Evolutionary conservation across 2,797 vertebrate genomes (phyloP).

Genomic region (Threskiornis aethiopicus): DNA sequence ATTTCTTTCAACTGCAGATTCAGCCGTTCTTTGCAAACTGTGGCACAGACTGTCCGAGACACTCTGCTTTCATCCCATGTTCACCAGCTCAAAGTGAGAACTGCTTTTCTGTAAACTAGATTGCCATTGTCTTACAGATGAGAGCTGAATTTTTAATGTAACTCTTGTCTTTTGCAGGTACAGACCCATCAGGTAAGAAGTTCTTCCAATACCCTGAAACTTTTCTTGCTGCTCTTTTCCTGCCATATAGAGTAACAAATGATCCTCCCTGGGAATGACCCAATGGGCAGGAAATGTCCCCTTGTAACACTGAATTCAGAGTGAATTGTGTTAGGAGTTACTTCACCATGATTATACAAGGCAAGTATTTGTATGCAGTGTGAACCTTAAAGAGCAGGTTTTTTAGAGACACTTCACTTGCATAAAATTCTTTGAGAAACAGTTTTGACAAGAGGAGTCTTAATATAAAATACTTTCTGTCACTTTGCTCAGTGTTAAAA

Average conservation of each 20-base stretch:
- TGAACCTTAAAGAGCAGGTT: conserved; percentile 25
- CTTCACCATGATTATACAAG: conserved; percentile 1
- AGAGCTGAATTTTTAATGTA: not conserved
- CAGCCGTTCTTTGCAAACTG: conserved; percentile 84
- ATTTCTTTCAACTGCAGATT: conserved; percentile 76
- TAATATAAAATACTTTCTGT: conserved; percentile 64
- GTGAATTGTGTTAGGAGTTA: not conserved
- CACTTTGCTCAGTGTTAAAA: conserved; percentile 59
- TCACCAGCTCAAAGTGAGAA: conserved; percentile 38
- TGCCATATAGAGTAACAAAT: not conserved
- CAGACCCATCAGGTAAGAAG: conserved; percentile 37
- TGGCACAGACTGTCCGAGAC: conserved; percentile 81
- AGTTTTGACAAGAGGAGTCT: conserved; percentile 61
- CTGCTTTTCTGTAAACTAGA: not conserved
- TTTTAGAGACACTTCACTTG: conserved; percentile 32
- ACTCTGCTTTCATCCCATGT: conserved; percentile 25
- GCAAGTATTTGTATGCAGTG: conserved; percentile 44
- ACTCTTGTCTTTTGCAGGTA: conserved; percentile 51
- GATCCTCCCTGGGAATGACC: not conserved
- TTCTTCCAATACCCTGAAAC: not conserved
- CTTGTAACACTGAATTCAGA: not conserved
- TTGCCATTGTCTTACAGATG: not conserved
- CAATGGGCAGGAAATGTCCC: not conserved
- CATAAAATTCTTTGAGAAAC: conserved; percentile 43
- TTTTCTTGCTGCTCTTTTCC: not conserved